A percentile compares a stretch with the other conserved stretches of the same genome.
These are phyloP conservation scores for Halictus quadricinctus DNA, from an alignment of 2,888 invertebrate genomes.

Conservation along the genomic window DNA sequence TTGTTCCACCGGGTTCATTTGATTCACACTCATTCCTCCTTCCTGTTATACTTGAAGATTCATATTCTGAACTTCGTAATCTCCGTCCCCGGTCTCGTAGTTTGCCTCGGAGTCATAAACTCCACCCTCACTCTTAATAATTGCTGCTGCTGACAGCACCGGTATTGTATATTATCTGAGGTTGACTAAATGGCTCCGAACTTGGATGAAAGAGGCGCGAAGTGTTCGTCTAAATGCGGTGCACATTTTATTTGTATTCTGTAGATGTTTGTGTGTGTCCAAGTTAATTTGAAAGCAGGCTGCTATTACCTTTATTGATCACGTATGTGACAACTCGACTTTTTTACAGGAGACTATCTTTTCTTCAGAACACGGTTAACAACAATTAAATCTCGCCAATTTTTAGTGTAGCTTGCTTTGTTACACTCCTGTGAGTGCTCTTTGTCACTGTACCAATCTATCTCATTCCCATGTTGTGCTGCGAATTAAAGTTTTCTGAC, in stretches of 20 bases:
- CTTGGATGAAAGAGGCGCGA: neutral
- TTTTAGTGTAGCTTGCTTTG: no score
- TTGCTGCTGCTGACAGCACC: neutral
- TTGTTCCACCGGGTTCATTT: slow-evolving; percentile 3
- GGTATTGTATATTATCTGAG: slow-evolving; percentile 14
- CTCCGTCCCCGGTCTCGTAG: neutral
- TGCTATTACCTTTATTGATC: neutral
- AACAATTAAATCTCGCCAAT: no score
- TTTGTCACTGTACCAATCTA: no score
- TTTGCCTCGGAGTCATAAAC: slow-evolving; percentile 11
- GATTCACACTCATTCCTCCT: neutral
- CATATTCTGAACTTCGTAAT: slow-evolving; percentile 12
- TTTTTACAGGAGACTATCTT: no score
- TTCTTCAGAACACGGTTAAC: no score
- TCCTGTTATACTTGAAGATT: slow-evolving; percentile 8
- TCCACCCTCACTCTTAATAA: slow-evolving; percentile 20
- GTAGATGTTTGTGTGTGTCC: neutral
- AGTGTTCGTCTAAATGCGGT: neutral
- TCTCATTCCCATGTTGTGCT: no score
- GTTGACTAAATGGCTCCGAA: slow-evolving; percentile 25
- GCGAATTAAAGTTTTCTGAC: no score
- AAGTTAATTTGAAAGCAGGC: neutral
- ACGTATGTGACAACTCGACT: no score
- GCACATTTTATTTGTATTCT: neutral
- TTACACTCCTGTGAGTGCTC: no score